Evolutionary conservation across 2,888 invertebrate species (phyloP).

Genomic region (Apamea sordens): DNA sequence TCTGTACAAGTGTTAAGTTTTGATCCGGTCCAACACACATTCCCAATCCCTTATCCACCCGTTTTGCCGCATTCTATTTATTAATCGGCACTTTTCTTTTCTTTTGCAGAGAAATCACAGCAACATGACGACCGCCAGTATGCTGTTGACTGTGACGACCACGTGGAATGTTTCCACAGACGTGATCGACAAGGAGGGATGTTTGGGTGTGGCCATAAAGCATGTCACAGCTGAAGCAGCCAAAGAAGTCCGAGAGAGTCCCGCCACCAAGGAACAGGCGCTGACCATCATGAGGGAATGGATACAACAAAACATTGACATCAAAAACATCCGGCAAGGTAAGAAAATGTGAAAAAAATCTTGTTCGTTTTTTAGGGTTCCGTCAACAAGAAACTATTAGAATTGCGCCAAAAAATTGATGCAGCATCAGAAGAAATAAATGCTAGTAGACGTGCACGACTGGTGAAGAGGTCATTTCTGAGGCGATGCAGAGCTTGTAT

Average conservation of each 20-base stretch:
- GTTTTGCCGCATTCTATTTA: neutral
- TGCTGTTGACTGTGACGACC: slow-evolving; percentile 83
- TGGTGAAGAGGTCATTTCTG: too few species aligned
- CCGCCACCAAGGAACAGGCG: slow-evolving; percentile 91
- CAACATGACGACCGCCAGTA: slow-evolving; percentile 85
- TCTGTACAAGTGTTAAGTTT: neutral
- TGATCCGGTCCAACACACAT: neutral
- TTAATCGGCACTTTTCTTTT: neutral
- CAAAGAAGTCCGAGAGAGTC: slow-evolving; percentile 93
- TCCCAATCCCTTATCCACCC: neutral
- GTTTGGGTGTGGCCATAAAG: slow-evolving; percentile 70
- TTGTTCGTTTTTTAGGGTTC: too few species aligned
- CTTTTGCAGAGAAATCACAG: slow-evolving; percentile 37
- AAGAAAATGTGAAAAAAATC: slow-evolving; percentile 40
- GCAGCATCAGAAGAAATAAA: too few species aligned
- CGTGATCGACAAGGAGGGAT: slow-evolving; percentile 79
- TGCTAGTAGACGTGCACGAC: too few species aligned
- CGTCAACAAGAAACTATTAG: too few species aligned
- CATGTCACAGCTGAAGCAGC: slow-evolving; percentile 88
- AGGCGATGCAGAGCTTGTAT: too few species aligned
- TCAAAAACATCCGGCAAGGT: slow-evolving; percentile 92
- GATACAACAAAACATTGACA: slow-evolving; percentile 92
- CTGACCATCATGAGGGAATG: slow-evolving; percentile 92
- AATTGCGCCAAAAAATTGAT: too few species aligned
- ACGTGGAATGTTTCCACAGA: slow-evolving; percentile 81